A percentile compares a stretch with the other conserved stretches of the same genome.
Evolutionary conservation across 2,888 invertebrate species (phyloP).

Genomic region (Tetragonula carbonaria): DNA sequence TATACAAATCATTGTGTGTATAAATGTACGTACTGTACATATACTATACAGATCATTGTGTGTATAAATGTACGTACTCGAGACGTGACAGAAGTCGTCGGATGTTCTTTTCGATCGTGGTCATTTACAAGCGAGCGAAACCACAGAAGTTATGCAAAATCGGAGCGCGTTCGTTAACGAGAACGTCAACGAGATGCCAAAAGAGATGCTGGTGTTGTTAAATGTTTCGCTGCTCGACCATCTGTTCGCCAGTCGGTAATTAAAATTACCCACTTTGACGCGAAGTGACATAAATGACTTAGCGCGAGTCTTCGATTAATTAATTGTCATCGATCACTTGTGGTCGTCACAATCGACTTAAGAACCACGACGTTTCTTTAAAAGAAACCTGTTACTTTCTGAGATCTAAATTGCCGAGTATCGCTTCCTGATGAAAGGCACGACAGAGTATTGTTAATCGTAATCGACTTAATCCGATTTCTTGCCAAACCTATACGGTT

Average conservation of each 20-base stretch:
- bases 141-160: slow-evolving; percentile 18
- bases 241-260: slow-evolving; percentile 41
- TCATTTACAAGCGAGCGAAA: background rate
- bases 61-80: background rate
- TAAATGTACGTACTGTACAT: too few species aligned
- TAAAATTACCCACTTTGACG: slow-evolving; percentile 34
- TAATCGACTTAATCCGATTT: slow-evolving; percentile 16
- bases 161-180: background rate
- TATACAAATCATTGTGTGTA: too few species aligned
- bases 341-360: background rate
- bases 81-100: background rate
- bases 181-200: slow-evolving; percentile 31
- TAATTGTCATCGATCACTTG: slow-evolving; percentile 12
- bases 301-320: slow-evolving; percentile 17
- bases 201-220: background rate
- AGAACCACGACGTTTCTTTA: too few species aligned
- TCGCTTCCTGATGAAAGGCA: background rate
- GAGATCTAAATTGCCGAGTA: background rate
- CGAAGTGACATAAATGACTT: background rate
- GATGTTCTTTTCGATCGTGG: background rate
- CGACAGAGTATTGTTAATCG: background rate
- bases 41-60: background rate
- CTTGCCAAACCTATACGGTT: background rate
- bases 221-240: slow-evolving; percentile 37
- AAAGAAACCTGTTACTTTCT: background rate